These are phyloP conservation scores for Phytoseiulus persimilis DNA, from an alignment of 2,888 invertebrate species.

Conservation along the genomic window DNA sequence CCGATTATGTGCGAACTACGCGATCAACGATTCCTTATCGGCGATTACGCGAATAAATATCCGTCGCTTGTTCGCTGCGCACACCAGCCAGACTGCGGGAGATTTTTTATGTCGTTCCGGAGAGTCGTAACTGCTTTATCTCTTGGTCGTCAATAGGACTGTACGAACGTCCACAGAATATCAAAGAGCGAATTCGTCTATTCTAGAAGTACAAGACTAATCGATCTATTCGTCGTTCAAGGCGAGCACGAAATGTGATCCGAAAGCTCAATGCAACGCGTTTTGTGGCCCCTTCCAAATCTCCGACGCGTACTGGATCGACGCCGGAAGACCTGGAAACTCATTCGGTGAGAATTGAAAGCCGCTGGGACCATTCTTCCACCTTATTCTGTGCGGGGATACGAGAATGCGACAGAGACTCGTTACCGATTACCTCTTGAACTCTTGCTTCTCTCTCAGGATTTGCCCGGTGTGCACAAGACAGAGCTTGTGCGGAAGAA, in stretches of 20 bases:
- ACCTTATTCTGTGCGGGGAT: too few relatives aligned
- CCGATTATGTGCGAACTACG: too few relatives aligned
- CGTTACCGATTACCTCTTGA: not conserved
- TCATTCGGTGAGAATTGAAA: not conserved
- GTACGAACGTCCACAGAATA: not conserved
- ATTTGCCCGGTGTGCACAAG: conserved; percentile 9
- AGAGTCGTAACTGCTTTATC: too few relatives aligned
- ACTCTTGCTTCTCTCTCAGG: not conserved
- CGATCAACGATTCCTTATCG: too few relatives aligned
- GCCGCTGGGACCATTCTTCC: not conserved
- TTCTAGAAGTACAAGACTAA: not conserved
- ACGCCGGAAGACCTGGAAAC: conserved; percentile 16
- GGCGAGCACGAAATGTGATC: conserved; percentile 8
- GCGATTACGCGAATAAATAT: too few relatives aligned
- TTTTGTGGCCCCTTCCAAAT: conserved; percentile 29
- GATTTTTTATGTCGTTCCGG: too few relatives aligned
- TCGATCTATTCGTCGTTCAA: not conserved
- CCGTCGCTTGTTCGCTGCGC: too few relatives aligned
- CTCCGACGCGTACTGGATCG: conserved; percentile 33
- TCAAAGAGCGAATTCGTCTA: not conserved
- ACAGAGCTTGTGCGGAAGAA: conserved; percentile 16
- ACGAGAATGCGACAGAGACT: too few relatives aligned
- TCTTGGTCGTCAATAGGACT: too few relatives aligned
- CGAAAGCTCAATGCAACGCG: conserved; percentile 15
- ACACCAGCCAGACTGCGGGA: too few relatives aligned